phyloP scores from a whole-genome alignment of 2,113 vertebrate species.

The Sinocyclocheilus maitianheensis region DNA sequence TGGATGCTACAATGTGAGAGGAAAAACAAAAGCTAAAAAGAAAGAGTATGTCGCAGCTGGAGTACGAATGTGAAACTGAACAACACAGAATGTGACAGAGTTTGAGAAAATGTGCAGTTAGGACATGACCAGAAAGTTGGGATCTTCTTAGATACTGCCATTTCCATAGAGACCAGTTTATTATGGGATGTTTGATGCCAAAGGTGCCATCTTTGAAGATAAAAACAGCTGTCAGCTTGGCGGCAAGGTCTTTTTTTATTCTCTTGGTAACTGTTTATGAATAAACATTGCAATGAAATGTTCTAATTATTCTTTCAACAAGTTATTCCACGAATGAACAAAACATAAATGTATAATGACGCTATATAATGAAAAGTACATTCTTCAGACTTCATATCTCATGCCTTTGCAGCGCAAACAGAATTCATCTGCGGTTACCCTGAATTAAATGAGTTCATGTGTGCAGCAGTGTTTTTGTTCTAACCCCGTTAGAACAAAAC shows the following conservation, averaged over 20 bases:
- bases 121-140: neutral
- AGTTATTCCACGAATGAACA: neutral
- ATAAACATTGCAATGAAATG: neutral
- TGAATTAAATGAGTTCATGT: neutral
- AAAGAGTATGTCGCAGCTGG: neutral
- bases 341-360: neutral
- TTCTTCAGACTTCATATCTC: neutral
- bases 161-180: neutral
- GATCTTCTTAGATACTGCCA: neutral
- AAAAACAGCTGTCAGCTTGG: conserved; percentile 27
- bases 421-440: neutral
- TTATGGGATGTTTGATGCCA: neutral
- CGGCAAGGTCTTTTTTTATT: neutral
- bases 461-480: too few species aligned
- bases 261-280: neutral
- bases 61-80: neutral
- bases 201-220: conserved; percentile 24
- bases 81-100: neutral
- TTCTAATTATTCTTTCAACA: neutral
- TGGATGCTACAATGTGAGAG: neutral
- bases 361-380: neutral
- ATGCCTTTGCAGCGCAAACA: neutral
- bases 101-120: neutral
- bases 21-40: conserved; percentile 31
- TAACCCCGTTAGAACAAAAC: neutral